Evolutionary conservation across 2,888 invertebrate species (phyloP).

Genomic region (Podabrus alpinus): DNA sequence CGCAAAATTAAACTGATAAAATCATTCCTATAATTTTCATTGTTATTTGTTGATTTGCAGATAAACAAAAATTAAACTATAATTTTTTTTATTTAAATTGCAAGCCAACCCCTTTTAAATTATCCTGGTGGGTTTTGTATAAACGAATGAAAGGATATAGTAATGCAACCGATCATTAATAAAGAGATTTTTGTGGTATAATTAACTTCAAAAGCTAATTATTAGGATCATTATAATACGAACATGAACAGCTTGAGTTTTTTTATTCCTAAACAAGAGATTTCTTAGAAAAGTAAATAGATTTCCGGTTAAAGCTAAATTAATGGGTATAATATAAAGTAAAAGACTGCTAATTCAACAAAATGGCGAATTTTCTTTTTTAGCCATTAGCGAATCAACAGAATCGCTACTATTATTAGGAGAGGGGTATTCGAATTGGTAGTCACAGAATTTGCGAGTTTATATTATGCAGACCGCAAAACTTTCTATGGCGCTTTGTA

Average conservation of each 20-base stretch:
- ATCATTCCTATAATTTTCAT: neutral
- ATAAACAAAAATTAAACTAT: neutral
- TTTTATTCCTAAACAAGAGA: neutral
- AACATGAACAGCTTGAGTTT: conserved; percentile 1
- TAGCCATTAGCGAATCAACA: conserved; percentile 40
- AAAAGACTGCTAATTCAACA: conserved; percentile 33
- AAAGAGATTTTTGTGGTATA: neutral
- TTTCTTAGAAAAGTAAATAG: neutral
- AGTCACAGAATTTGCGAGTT: conserved; percentile 13
- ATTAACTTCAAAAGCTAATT: conserved; percentile 17
- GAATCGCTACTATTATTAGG: conserved; percentile 33
- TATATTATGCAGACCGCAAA: conserved; percentile 10
- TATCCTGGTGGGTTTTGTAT: neutral
- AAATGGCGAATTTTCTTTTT: conserved; percentile 45
- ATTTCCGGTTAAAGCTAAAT: neutral
- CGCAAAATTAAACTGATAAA: neutral
- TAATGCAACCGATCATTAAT: neutral
- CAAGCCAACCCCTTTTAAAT: neutral
- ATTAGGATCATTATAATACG: neutral
- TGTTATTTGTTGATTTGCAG: neutral
- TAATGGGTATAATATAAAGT: neutral
- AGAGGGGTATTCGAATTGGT: conserved; percentile 27
- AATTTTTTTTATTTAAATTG: neutral
- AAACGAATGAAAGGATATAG: neutral
- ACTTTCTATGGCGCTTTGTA: conserved; percentile 13